These are phyloP conservation scores for Archocentrus centrarchus DNA, from an alignment of 2,113 vertebrate genomes.

Conservation along the genomic window DNA sequence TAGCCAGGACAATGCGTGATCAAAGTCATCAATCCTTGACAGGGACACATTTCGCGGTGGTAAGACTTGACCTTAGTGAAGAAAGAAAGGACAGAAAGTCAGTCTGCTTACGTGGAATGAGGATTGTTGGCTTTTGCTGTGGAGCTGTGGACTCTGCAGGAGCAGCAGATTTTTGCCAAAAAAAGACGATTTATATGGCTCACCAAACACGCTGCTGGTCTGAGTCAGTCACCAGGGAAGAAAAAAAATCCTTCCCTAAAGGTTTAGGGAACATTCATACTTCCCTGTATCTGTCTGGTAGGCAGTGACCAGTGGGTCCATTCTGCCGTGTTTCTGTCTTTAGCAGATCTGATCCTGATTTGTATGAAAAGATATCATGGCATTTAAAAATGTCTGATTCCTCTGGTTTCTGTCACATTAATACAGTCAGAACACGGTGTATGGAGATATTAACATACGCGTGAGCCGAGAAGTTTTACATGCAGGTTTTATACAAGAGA, in stretches of 20 bases:
- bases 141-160: not conserved
- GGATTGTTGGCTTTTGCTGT: not conserved
- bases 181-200: not conserved
- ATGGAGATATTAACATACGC: fast-evolving
- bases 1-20: fast-evolving
- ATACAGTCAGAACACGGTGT: not conserved
- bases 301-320: not conserved
- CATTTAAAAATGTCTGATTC: not conserved
- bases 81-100: not conserved
- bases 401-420: not conserved
- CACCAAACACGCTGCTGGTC: not conserved
- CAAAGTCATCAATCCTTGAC: not conserved
- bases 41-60: constrained; percentile 32
- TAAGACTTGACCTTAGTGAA: not conserved
- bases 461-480: not conserved
- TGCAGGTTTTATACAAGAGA: fast-evolving
- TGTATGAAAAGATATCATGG: not conserved
- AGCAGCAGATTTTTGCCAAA: not conserved
- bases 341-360: not conserved
- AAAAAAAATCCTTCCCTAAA: not conserved
- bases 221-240: not conserved
- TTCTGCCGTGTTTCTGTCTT: too few relatives aligned
- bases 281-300: too few relatives aligned
- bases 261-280: not conserved
- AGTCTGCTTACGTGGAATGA: not conserved